Evolutionary conservation across 2,113 vertebrate species (phyloP).

Genomic region (Anolis sagrei): DNA sequence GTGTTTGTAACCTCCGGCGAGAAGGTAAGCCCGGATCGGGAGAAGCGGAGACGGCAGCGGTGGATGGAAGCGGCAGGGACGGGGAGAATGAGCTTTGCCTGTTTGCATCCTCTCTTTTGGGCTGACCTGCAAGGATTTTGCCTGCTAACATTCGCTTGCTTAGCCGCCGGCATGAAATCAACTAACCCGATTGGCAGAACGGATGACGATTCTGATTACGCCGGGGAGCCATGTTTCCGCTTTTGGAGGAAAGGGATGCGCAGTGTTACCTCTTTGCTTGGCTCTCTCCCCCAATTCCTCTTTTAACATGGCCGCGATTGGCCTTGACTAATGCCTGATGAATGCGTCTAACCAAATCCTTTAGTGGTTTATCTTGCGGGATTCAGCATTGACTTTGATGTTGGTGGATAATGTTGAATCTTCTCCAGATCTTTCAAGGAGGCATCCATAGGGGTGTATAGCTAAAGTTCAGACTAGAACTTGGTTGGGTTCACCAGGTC

Average conservation of each 20-base stretch:
- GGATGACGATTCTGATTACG: neutral
- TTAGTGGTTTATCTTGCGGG: neutral
- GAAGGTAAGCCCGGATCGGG: slow-evolving; percentile 68
- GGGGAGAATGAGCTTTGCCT: neutral
- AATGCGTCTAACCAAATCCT: neutral
- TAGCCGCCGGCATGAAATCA: slow-evolving; percentile 39
- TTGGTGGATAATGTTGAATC: too few relatives aligned
- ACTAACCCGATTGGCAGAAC: slow-evolving; percentile 36
- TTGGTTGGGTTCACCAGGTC: too few relatives aligned
- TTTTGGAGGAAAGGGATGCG: neutral
- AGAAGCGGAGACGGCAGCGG: slow-evolving; percentile 33
- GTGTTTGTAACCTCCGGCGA: slow-evolving; percentile 70
- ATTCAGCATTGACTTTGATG: too few relatives aligned
- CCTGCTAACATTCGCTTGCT: slow-evolving; percentile 46
- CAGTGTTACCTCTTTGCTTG: slow-evolving; percentile 9
- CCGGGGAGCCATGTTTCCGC: neutral
- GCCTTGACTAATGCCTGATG: neutral
- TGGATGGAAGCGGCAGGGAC: slow-evolving; percentile 47
- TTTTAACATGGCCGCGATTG: neutral
- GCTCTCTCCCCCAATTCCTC: neutral
- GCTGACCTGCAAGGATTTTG: slow-evolving; percentile 27
- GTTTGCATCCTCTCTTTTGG: slow-evolving; percentile 9
- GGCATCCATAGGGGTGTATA: too few relatives aligned
- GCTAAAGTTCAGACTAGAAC: too few relatives aligned
- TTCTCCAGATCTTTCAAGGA: too few relatives aligned